Conservation (phyloP, 2,797 vertebrate species). For the Hoplostethus atlanticus region DNA sequence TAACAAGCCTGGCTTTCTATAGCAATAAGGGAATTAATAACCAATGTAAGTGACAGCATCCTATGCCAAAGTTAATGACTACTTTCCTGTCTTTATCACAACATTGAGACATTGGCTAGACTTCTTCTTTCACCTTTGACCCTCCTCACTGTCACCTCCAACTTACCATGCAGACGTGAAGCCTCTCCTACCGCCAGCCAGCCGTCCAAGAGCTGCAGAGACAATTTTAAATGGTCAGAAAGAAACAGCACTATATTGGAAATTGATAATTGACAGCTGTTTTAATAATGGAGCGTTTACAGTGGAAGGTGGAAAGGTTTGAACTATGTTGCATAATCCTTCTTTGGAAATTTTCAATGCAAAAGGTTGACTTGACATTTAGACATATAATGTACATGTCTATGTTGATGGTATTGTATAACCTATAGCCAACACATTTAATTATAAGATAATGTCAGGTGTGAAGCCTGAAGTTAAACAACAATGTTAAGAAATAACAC, state of each 20-base stretch:
- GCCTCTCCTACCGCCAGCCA: conserved; percentile 45
- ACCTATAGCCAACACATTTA: too few species aligned
- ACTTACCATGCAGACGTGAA: conserved; percentile 36
- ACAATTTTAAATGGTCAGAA: conserved; percentile 67
- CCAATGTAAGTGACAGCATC: too few species aligned
- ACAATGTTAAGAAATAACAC: too few species aligned
- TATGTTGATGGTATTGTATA: too few species aligned
- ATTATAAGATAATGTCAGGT: too few species aligned
- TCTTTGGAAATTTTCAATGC: not conserved
- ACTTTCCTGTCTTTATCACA: not conserved
- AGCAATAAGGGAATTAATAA: too few species aligned
- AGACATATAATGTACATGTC: too few species aligned
- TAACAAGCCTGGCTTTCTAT: too few species aligned
- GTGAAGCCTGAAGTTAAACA: too few species aligned
- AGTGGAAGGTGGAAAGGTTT: not conserved
- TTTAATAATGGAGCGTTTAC: conserved; percentile 25
- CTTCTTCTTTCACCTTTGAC: conserved; percentile 6
- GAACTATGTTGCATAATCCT: not conserved
- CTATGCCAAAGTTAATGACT: not conserved
- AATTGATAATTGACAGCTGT: conserved; percentile 33
- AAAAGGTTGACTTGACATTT: too few species aligned
- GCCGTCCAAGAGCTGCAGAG: conserved; percentile 76
- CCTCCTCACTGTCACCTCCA: conserved; percentile 25
- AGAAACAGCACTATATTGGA: conserved; percentile 39
- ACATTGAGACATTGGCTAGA: conserved; percentile 3